These are phyloP conservation scores for Acanthococcus lagerstroemiae DNA, from an alignment of 2,888 invertebrate genomes.

Conservation along the genomic window DNA sequence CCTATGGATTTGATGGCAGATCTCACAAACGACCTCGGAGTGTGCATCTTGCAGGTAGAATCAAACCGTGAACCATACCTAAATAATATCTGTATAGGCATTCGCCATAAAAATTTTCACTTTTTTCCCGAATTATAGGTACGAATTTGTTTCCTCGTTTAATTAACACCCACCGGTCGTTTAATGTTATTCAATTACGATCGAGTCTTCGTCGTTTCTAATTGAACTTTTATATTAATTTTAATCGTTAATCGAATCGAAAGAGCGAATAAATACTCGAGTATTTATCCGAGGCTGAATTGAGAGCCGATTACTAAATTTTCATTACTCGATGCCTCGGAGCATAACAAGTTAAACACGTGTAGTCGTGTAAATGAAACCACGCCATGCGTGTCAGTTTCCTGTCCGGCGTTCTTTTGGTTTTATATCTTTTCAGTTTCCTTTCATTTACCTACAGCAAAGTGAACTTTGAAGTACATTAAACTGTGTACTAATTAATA, in stretches of 20 bases:
- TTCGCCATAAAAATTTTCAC: slow-evolving; percentile 38
- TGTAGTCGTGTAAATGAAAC: slow-evolving; percentile 1
- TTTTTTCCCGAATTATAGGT: not conserved
- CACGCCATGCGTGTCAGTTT: slow-evolving; percentile 28
- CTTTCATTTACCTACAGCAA: not conserved
- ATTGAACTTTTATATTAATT: not conserved
- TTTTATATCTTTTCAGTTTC: not conserved
- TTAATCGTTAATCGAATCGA: not conserved
- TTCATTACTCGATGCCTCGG: slow-evolving; percentile 2
- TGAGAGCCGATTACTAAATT: slow-evolving; percentile 3
- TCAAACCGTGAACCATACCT: slow-evolving; percentile 48
- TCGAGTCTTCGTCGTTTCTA: not conserved
- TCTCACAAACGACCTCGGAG: slow-evolving; percentile 62
- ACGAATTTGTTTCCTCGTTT: not conserved
- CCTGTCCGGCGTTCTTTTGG: slow-evolving; percentile 23
- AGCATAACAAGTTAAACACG: slow-evolving; percentile 23
- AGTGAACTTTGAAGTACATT: slow-evolving; percentile 12
- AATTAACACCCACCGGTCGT: too few species aligned
- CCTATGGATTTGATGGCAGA: slow-evolving; percentile 70
- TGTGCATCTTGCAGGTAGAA: slow-evolving; percentile 53
- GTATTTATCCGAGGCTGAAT: not conserved
- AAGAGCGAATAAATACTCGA: not conserved
- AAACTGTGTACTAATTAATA: slow-evolving; percentile 23
- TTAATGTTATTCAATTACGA: too few species aligned
- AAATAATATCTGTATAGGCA: slow-evolving; percentile 60